Base-by-base conservation (phyloP, 2,888 invertebrate genomes). In the Acholoe squamosa region DNA sequence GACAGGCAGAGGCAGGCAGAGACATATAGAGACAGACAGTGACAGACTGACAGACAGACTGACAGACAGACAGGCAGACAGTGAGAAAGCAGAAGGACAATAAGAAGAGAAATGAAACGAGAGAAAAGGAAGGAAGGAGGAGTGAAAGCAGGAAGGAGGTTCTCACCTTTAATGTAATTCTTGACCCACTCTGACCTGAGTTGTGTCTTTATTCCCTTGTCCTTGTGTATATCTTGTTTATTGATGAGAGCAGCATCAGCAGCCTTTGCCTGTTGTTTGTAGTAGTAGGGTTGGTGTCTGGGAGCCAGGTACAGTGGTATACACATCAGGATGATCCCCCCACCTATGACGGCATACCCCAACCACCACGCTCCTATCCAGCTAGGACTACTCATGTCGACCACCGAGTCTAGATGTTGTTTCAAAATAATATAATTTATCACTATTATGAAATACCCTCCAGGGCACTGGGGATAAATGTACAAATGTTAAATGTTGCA, bases 321-420 rank as follows among this genome's bases (percentile, higher is more conserved):
- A 19, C 28, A 56, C 31, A 34, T 16, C 19, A 56, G 31, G n/a
- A 90, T 16, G 80, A 90, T 91, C 0, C 89, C 34, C 52, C 33
- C 61, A 25, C 86, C 91, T 14, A 89, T 52, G 19, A 91, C 54
- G 71, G 89, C 33, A 51, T 52, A 91, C 28, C 91, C 91, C 76
- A 91, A 76, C 91, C 91, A 91, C 91, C 91, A 91, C 34, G 51
- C 51, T 19, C 91, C 91, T 5, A 91, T 89, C 61, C 84, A 90
- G 31, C 28, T 56, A 14, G 90, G 86, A 25, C 31, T 71, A 1
- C 25, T 25, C 5, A 28, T 14, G 31, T 31, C 71, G 5, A 71
- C 71, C 71, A 71, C 71, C 14, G 71, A 71, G 28, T 71, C 71
- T 71, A 28, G 61, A 61, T 3, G 61, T n/a, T n/a, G n/a, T 54